A percentile compares a stretch with the other conserved stretches of the same genome.
Evolutionary conservation across 2,888 invertebrate species (phyloP).

Genomic region (Lobophora halterata): DNA sequence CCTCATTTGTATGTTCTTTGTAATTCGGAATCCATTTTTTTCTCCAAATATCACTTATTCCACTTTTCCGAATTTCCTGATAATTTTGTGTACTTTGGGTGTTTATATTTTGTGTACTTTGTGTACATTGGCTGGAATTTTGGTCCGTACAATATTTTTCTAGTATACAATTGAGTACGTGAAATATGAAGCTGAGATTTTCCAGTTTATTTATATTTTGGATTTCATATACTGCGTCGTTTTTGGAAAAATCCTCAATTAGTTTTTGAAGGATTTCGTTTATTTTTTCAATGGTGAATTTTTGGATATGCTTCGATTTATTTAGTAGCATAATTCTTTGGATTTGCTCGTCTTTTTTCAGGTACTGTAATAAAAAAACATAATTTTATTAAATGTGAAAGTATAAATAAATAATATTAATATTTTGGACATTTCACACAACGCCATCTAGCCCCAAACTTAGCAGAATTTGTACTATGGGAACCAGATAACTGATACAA

Average conservation of each 20-base stretch:
- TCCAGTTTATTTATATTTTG: conserved; percentile 44
- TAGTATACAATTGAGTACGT: conserved; percentile 53
- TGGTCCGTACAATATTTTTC: conserved; percentile 40
- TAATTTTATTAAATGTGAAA: not conserved
- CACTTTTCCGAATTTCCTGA: conserved; percentile 41
- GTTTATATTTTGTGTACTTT: too few relatives aligned
- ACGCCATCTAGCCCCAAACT: too few relatives aligned
- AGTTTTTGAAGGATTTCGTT: conserved; percentile 42
- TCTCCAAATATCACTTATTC: conserved; percentile 61
- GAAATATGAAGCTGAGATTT: conserved; percentile 57
- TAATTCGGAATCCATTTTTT: conserved; percentile 59
- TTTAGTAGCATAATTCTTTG: conserved; percentile 55
- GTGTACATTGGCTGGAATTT: conserved; percentile 35
- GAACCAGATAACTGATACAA: too few relatives aligned
- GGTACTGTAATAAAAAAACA: conserved; percentile 45
- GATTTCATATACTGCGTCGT: conserved; percentile 45
- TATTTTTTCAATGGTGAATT: conserved; percentile 57
- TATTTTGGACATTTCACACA: too few relatives aligned
- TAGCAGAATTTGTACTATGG: too few relatives aligned
- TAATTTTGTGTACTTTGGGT: conserved; percentile 43
- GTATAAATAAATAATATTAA: not conserved
- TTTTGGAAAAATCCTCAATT: conserved; percentile 34
- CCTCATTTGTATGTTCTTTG: conserved; percentile 33
- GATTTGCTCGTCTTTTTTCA: conserved; percentile 53
- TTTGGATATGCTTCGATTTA: conserved; percentile 56